A percentile compares a stretch with the other conserved stretches of the same genome.
Conservation (phyloP, 2,888 invertebrate species). For the Linnaemya tessellans region DNA sequence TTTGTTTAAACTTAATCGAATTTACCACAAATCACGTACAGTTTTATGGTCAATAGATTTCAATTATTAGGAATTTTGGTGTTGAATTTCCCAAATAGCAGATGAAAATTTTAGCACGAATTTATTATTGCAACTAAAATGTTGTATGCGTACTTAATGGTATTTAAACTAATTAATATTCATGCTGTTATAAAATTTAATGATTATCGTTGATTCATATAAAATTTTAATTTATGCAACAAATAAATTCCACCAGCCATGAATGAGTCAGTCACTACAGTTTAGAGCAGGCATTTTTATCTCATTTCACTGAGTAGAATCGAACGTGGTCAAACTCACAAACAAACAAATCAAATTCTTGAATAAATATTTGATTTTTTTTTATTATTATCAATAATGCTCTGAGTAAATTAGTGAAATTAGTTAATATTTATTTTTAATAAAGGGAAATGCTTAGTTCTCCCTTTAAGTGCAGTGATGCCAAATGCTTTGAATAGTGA, state of each 20-base stretch:
- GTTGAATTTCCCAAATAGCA: not conserved
- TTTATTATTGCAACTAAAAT: not conserved
- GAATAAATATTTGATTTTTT: constrained; percentile 11
- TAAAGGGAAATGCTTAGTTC: not conserved
- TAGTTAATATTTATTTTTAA: constrained; percentile 8
- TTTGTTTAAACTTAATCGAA: constrained; percentile 41
- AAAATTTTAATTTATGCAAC: constrained; percentile 14
- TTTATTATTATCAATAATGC: constrained; percentile 11
- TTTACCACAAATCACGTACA: constrained; percentile 63
- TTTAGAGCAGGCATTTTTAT: constrained; percentile 7
- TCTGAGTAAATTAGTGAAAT: not conserved
- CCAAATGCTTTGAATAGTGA: not conserved
- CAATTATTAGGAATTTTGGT: constrained; percentile 24
- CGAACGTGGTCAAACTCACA: constrained; percentile 8
- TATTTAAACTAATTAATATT: constrained; percentile 17
- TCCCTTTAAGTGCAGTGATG: not conserved
- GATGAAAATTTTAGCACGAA: not conserved
- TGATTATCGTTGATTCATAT: constrained; percentile 1
- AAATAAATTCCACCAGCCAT: constrained; percentile 52
- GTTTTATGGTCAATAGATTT: constrained; percentile 22
- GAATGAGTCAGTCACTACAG: constrained; percentile 45
- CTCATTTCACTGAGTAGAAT: not conserved
- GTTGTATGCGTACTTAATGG: not conserved
- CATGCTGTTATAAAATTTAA: constrained; percentile 34
- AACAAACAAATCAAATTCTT: constrained; percentile 13